Percentiles rank a stretch among this genome's conserved stretches.
Evolutionary conservation across 2,888 invertebrate species (phyloP).

Genomic region (Erebia ligea): DNA sequence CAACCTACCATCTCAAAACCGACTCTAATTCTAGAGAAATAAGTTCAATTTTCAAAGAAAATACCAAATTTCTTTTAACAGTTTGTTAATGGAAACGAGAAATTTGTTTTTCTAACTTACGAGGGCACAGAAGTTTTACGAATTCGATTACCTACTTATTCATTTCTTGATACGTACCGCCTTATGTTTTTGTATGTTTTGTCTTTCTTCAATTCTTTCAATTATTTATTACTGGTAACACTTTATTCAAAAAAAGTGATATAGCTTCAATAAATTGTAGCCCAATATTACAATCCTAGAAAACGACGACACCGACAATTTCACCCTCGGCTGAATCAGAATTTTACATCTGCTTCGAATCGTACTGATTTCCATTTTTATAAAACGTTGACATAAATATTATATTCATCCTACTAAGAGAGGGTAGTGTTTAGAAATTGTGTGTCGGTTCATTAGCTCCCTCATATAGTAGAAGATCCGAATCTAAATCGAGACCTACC

Average conservation of each 20-base stretch:
- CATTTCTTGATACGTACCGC: not conserved
- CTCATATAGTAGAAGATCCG: no score
- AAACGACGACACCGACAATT: slow-evolving; percentile 56
- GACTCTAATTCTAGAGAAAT: slow-evolving; percentile 47
- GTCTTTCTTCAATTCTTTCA: not conserved
- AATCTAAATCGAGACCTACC: no score
- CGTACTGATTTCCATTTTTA: not conserved
- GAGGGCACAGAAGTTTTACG: slow-evolving; percentile 30
- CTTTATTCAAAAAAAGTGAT: not conserved
- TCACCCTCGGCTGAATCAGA: slow-evolving; percentile 54
- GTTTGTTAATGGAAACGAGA: slow-evolving; percentile 46
- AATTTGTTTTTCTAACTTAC: slow-evolving; percentile 43
- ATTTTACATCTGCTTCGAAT: slow-evolving; percentile 40
- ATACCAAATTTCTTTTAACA: slow-evolving; percentile 37
- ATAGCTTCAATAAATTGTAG: not conserved
- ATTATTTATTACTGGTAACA: no score
- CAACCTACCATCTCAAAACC: slow-evolving; percentile 44
- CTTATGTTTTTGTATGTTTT: not conserved
- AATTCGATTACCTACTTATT: slow-evolving; percentile 24
- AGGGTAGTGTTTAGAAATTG: no score
- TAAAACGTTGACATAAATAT: not conserved
- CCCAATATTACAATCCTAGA: slow-evolving; percentile 28
- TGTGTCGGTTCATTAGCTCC: no score
- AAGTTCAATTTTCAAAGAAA: slow-evolving; percentile 14
- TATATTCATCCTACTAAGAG: not conserved